Evolutionary conservation across 1,140 invertebrate genomes (phyloP), one percentile per base, ranked within the genome.

Genomic region (Zaprionus kolodkinae): DNA sequence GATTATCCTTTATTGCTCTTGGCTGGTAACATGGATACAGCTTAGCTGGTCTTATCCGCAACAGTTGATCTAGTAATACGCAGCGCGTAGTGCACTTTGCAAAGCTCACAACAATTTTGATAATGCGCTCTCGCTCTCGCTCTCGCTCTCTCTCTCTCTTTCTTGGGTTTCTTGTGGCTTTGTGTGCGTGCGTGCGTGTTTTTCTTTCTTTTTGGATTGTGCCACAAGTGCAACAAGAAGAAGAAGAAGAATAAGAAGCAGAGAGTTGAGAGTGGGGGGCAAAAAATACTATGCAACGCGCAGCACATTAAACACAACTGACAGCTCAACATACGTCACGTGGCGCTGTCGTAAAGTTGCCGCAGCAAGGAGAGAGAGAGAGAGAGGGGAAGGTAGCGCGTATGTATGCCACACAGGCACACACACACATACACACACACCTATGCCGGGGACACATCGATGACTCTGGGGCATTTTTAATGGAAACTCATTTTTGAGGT

Each of bases 401-500:
- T 10, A 60, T 72, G 38, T 73, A 54, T 76, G 50, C 48, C 50
- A 35, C 33, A 30, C 6, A 60, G 45, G 65, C 56, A 72, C 67
- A 65, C 64, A 74, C 56, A 67, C 40, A 50, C 64, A 35, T 43
- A 57, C 3, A 21, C 52, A 43, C 21, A 61, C 52, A 65, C 27
- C 50, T 43, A 62, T 40, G 45, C 11, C 38, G 33, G 48, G 35
- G 15, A 62, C 70, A 77, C 84, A 78, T 85, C 86, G 86, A 86
- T 90, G 86, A 91, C 88, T 91, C 76, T 72, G 72, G 88, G 88
- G 83, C 88, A 91, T 91, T 91, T 91, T 91, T 91, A 91, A 91
- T 91, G 88, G 88, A 91, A 91, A 91, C 84, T 91, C 88, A 87
- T 88, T 91, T 91, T 91, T 91, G 88, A 88, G 88, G 88, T 91